Evolutionary conservation across 2,797 vertebrate genomes (phyloP), one percentile per base, ranked within the genome.

Genomic region (Zenarchopterus dispar): DNA sequence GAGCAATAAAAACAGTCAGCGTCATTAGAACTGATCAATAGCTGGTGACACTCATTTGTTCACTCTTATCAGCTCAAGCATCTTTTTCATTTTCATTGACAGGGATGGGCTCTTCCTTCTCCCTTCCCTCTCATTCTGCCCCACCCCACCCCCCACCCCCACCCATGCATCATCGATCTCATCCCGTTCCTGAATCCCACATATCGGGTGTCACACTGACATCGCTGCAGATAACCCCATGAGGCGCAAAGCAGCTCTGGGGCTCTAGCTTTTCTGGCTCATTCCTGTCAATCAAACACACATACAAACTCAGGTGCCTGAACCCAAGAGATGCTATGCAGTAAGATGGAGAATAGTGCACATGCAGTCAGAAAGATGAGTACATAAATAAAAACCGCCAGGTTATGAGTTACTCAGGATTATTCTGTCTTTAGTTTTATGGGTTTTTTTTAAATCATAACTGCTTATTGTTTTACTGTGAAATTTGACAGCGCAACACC

Each of bases 181-280:
- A 92, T 85, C 86, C 75, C 88, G 76, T 60, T 91, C 88, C 92
- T 92, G 92, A 84, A 90, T 83, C 26, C 9, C 62, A 0, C n/a
- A 62, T 90, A 94, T 92, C 89, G 46, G 49, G 62, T 95, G 95
- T 94, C 94, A 90, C 83, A 86, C 85, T 88, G 91, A 93, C 86
- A 88, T 93, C 64, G 86, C 81, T 84, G 84, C 77, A 81, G 86
- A 6, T n/a, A 88, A 89, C 70, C 80, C 78, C 81, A 70, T 69
- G 81, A 90, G 91, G 85, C 52, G 59, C 48, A 13, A 23, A 55
- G 78, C 78, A 73, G 88, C 93, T 81, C 57, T 70, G 92, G 91
- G 90, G 82, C 80, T 93, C 92, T 92, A 88, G 70, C 62, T 78
- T 96, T 93, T 92, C 91, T 72, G 50, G 54, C 53, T 36, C 2